phyloP scores from a whole-genome alignment of 2,888 invertebrate genomes.

The Xanthia togata region DNA sequence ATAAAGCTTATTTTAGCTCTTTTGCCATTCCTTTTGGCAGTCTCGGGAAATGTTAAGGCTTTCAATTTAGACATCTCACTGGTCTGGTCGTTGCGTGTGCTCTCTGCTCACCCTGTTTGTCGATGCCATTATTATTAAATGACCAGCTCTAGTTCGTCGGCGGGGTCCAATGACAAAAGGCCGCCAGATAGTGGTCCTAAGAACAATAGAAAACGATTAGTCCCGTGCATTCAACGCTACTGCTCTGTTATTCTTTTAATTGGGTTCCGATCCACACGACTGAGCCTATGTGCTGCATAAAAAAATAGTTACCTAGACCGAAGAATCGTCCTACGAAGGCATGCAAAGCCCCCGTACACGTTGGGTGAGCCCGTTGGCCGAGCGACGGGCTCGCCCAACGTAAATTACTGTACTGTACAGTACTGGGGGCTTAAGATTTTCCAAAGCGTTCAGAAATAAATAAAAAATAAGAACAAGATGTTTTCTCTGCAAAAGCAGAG shows the following conservation, averaged over 20 bases:
- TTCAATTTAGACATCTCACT: constrained; percentile 65
- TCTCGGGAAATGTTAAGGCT: constrained; percentile 65
- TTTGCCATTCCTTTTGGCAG: constrained; percentile 58
- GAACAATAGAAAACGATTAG: constrained; percentile 87
- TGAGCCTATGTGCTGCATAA: constrained; percentile 10
- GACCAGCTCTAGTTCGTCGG: constrained; percentile 80
- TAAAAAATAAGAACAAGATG: constrained; percentile 16
- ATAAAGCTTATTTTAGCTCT: constrained; percentile 63
- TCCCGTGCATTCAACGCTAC: constrained; percentile 73
- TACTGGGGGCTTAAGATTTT: not conserved
- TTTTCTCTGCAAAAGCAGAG: constrained; percentile 18
- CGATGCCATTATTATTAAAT: constrained; percentile 83
- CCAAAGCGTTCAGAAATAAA: not conserved
- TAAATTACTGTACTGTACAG: too few species aligned
- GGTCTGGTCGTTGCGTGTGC: constrained; percentile 54
- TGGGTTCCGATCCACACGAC: constrained; percentile 74
- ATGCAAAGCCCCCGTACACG: too few species aligned
- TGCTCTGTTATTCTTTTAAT: constrained; percentile 83
- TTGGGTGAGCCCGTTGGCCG: too few species aligned
- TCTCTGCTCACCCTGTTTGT: constrained; percentile 74
- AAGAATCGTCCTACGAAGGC: not conserved
- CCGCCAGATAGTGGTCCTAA: constrained; percentile 82
- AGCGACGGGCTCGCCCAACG: too few species aligned
- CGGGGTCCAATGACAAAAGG: constrained; percentile 79
- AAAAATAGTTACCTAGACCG: constrained; percentile 19